Evolutionary conservation across 92 coral and sea anemone species (phyloP), one percentile per base, ranked within the genome.

Genomic region (Meandrina meandrites): DNA sequence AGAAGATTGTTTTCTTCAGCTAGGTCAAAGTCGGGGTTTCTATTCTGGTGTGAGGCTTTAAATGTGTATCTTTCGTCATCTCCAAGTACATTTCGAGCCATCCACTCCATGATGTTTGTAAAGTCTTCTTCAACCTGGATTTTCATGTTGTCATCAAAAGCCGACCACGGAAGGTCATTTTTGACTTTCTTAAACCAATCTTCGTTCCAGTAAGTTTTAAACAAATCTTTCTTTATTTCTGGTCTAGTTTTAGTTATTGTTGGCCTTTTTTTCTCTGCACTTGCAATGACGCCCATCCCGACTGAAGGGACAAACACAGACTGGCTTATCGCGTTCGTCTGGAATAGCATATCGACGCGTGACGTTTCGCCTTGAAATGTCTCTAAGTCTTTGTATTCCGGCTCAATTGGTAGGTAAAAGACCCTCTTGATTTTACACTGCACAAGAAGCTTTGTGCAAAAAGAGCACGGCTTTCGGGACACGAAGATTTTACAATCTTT

Each of bases 381-480:
- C 36, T 9, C 80, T 76, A 40, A 57, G 54, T n/a, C 70, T 90
- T 27, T 53, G 88, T 75, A 73, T 79, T 93, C 96, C 24, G 96
- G 96, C 72, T 93, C 93, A 36, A 76, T 76, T 5, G 96, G 96
- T 30, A 93, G 90, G 42, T 79, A 93, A 64, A 60, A 90, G 50
- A 91, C 90, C 86, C 87, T 86, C 53, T 80, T 58, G 51, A 93
- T 84, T 71, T 88, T 90, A 40, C 89, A 83, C 76, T 93, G 96
- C 17, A 92, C 94, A 54, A 93, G 85, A 4, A 93, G 92, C 84
- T 93, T 93, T 22, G 94, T 84, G 80, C 96, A 93, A 22, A 86
- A 84, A 12, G 96, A 89, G 64, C 96, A 93, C 0, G 96, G 96
- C 51, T 91, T 80, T 40, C 96, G 80, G 5, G 96, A 93, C 50